phyloP scores from a whole-genome alignment of 2,888 invertebrate genomes.

The Pollenia angustigena region DNA sequence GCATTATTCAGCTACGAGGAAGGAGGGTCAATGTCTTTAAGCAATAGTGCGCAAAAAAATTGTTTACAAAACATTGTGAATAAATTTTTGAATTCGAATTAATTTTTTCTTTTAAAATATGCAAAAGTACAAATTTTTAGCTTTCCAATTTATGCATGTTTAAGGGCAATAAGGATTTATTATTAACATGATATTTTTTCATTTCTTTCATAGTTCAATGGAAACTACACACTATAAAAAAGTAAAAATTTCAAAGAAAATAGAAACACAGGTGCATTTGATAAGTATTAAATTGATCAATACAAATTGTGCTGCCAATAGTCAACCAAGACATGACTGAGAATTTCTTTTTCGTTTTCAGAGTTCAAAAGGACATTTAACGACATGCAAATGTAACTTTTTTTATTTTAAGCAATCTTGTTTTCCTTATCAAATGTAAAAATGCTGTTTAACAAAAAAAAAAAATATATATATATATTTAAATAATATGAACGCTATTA shows the following conservation, averaged over 20 bases:
- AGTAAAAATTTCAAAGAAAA: slow-evolving; percentile 38
- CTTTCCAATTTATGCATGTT: slow-evolving; percentile 22
- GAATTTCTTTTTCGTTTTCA: background rate
- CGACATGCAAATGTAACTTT: slow-evolving; percentile 46
- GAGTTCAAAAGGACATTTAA: slow-evolving; percentile 16
- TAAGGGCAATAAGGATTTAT: slow-evolving; percentile 2
- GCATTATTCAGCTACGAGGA: slow-evolving; percentile 54
- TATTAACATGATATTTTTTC: slow-evolving; percentile 1
- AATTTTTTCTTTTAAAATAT: background rate
- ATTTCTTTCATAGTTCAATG: slow-evolving; percentile 13
- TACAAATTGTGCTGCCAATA: slow-evolving; percentile 29
- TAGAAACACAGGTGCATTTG: slow-evolving; percentile 52
- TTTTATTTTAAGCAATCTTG: background rate
- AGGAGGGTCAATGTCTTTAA: slow-evolving; percentile 46
- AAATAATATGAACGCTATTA: slow-evolving; percentile 40
- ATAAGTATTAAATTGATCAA: slow-evolving; percentile 17
- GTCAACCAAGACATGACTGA: slow-evolving; percentile 1
- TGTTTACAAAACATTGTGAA: slow-evolving; percentile 25
- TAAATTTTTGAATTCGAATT: slow-evolving; percentile 49
- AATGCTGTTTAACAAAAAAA: slow-evolving; percentile 13
- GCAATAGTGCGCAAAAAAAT: slow-evolving; percentile 56
- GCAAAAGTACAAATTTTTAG: background rate
- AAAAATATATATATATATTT: no score
- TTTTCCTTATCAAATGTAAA: slow-evolving; percentile 46
- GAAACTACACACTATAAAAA: slow-evolving; percentile 54